Percentiles rank a stretch among this genome's conserved stretches.
phyloP scores from a whole-genome alignment of 1,140 invertebrate genomes.

The Achroia grisella region DNA sequence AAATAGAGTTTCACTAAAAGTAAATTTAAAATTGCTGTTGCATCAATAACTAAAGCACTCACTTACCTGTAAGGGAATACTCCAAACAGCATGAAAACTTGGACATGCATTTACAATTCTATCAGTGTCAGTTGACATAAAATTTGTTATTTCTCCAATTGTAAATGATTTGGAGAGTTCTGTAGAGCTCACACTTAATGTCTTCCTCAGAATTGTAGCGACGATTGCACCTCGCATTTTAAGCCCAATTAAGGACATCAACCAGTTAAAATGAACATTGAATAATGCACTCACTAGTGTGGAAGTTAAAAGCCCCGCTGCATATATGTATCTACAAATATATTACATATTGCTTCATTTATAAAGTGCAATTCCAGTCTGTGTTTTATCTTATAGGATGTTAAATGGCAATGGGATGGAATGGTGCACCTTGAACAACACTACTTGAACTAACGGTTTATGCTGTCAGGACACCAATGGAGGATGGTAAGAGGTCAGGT shows the following conservation, averaged over 20 bases:
- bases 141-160: conserved; percentile 94
- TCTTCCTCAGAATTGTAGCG: conserved; percentile 90
- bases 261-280: conserved; percentile 92
- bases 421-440: too few species aligned
- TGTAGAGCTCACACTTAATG: conserved; percentile 77
- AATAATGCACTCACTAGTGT: conserved; percentile 85
- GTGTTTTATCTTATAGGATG: too few species aligned
- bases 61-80: conserved; percentile 91
- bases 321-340: conserved; percentile 82
- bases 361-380: too few species aligned
- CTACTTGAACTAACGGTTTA: too few species aligned
- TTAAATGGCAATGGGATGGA: too few species aligned
- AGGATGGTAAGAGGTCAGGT: too few species aligned
- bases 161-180: conserved; percentile 77
- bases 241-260: conserved; percentile 87
- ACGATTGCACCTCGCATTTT: conserved; percentile 91
- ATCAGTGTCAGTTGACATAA: conserved; percentile 97
- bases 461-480: too few species aligned
- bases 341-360: too few species aligned
- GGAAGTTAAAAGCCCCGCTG: conserved; percentile 79
- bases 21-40: background rate
- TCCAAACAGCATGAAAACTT: conserved; percentile 98
- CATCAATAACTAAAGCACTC: background rate
- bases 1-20: too few species aligned
- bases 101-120: conserved; percentile 96